Conservation (phyloP, 2,888 invertebrate species). For the Lottia gigantea region DNA sequence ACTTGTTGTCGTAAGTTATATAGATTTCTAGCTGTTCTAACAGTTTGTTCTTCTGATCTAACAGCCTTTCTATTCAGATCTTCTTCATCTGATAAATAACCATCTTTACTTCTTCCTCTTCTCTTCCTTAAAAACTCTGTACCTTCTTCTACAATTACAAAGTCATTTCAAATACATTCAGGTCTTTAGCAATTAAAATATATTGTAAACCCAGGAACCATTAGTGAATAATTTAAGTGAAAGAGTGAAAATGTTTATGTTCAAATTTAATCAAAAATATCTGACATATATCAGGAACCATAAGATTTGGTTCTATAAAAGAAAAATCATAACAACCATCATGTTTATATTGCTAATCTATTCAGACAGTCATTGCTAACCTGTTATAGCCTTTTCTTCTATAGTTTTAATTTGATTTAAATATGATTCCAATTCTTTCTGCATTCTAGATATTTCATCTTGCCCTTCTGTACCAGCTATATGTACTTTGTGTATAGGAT, state of each 20-base stretch:
- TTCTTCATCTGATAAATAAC: constrained; percentile 52
- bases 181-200: too few relatives aligned
- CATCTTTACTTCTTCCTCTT: constrained; percentile 39
- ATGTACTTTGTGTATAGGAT: constrained; percentile 36
- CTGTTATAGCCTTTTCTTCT: constrained; percentile 48
- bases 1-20: constrained; percentile 61
- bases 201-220: too few relatives aligned
- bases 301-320: too few relatives aligned
- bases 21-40: constrained; percentile 51
- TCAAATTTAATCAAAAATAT: too few relatives aligned
- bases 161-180: too few relatives aligned
- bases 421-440: constrained; percentile 55
- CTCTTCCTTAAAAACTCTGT: constrained; percentile 38
- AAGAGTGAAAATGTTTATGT: too few relatives aligned
- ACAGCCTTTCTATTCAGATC: constrained; percentile 43
- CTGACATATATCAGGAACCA: too few relatives aligned
- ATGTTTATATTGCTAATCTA: background rate
- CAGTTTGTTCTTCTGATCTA: constrained; percentile 52
- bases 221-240: too few relatives aligned
- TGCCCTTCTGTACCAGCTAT: constrained; percentile 32
- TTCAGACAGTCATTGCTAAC: too few relatives aligned
- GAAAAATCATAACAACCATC: too few relatives aligned
- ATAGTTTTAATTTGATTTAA: constrained; percentile 55
- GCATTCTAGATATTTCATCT: constrained; percentile 53
- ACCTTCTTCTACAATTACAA: constrained; percentile 32